Percentiles rank a stretch among this genome's conserved stretches.
Conservation (phyloP, 2,113 vertebrate species). For the Helogale parvula region DNA sequence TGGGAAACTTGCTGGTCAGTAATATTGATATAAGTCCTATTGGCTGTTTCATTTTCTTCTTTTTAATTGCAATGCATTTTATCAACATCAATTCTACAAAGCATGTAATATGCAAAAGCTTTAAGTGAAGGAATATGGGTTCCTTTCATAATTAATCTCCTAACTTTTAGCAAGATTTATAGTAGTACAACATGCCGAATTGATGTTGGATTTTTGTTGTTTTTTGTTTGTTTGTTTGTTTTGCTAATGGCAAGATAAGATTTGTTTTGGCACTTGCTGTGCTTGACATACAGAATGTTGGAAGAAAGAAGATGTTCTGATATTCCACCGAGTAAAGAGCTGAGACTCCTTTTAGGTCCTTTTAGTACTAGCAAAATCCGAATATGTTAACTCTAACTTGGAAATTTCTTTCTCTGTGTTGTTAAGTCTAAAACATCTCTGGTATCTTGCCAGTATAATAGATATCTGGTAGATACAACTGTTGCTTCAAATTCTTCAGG, state of each 20-base stretch:
- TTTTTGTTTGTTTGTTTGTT: neutral
- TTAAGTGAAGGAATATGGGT: neutral
- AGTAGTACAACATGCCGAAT: neutral
- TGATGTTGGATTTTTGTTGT: no score
- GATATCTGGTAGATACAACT: neutral
- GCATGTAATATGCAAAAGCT: neutral
- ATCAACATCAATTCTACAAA: neutral
- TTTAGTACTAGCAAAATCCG: neutral
- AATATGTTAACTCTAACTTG: neutral
- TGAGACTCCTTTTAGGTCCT: neutral
- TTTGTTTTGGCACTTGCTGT: neutral
- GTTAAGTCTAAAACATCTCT: neutral
- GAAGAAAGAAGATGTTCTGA: neutral
- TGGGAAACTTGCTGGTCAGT: conserved; percentile 71
- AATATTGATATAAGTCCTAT: conserved; percentile 48
- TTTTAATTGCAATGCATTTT: conserved; percentile 61
- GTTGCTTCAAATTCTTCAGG: neutral
- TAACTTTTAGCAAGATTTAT: conserved; percentile 18
- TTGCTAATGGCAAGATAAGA: neutral
- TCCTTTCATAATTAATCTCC: neutral
- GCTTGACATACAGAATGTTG: neutral
- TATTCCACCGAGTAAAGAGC: neutral
- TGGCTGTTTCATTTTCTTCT: conserved; percentile 44
- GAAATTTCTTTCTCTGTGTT: neutral
- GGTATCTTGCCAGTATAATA: neutral